These are phyloP conservation scores for Helicoverpa zea DNA, from an alignment of 1,140 invertebrate species.

Conservation along the genomic window DNA sequence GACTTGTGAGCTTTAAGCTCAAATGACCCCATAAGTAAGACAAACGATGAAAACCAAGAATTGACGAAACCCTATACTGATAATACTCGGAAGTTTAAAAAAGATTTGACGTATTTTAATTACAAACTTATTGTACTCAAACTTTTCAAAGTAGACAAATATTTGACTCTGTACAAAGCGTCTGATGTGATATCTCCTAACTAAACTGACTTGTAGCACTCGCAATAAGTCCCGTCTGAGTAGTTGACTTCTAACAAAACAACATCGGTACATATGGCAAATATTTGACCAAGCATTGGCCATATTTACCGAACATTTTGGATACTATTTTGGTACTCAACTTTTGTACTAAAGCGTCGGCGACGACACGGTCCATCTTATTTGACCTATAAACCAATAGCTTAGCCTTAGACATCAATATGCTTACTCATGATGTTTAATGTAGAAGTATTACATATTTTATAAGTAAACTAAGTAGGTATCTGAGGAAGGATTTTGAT, in stretches of 20 bases:
- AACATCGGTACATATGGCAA: conserved; percentile 40
- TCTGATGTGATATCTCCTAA: conserved; percentile 60
- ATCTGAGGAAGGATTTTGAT: conserved; percentile 66
- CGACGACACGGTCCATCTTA: conserved; percentile 77
- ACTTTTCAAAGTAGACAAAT: conserved; percentile 52
- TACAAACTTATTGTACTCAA: neutral
- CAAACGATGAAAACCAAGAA: neutral
- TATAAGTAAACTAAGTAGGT: conserved; percentile 73
- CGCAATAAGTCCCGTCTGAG: conserved; percentile 50
- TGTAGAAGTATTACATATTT: conserved; percentile 76
- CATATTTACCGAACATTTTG: conserved; percentile 59
- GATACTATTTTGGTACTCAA: conserved; percentile 83
- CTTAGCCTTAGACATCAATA: conserved; percentile 74
- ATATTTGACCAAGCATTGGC: conserved; percentile 47
- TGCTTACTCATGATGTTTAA: conserved; percentile 73
- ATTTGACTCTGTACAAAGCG: conserved; percentile 54
- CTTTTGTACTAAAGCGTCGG: conserved; percentile 80
- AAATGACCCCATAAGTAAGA: neutral
- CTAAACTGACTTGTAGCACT: conserved; percentile 54
- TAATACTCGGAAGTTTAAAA: neutral
- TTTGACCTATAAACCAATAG: conserved; percentile 72
- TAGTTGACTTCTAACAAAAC: conserved; percentile 29
- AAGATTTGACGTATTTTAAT: conserved; percentile 21
- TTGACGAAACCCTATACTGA: neutral
- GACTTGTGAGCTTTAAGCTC: conserved; percentile 13